Evolutionary conservation across 2,113 vertebrate genomes (phyloP).

Genomic region (Bungarus multicinctus): DNA sequence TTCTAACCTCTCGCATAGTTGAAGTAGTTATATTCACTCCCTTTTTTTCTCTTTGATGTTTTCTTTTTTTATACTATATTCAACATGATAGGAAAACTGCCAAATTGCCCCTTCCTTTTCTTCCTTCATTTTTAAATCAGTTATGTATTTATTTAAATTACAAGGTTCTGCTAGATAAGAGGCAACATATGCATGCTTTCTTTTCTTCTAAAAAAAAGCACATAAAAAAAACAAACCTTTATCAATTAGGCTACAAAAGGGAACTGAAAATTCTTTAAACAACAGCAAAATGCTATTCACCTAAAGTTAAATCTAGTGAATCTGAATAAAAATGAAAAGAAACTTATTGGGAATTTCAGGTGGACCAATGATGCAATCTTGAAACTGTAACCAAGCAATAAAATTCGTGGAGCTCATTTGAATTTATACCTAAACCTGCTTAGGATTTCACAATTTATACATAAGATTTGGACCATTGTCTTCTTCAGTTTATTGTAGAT

Average conservation of each 20-base stretch:
- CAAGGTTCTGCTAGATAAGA: neutral
- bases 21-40: neutral
- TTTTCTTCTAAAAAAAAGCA: neutral
- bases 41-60: neutral
- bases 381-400: neutral
- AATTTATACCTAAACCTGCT: neutral
- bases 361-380: neutral
- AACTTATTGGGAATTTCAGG: neutral
- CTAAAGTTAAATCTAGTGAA: neutral
- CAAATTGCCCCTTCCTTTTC: neutral
- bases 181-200: neutral
- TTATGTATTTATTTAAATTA: neutral
- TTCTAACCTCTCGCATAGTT: neutral
- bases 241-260: neutral
- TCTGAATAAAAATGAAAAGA: neutral
- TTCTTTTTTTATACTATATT: neutral
- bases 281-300: neutral
- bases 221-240: neutral
- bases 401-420: neutral
- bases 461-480: neutral
- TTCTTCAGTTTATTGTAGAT: constrained; percentile 11
- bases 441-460: neutral
- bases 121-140: neutral
- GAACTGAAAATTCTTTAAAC: neutral
- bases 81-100: neutral